Evolutionary conservation across 2,888 invertebrate genomes (phyloP), one percentile per base, ranked within the genome.

Genomic region (Sipha maydis): DNA sequence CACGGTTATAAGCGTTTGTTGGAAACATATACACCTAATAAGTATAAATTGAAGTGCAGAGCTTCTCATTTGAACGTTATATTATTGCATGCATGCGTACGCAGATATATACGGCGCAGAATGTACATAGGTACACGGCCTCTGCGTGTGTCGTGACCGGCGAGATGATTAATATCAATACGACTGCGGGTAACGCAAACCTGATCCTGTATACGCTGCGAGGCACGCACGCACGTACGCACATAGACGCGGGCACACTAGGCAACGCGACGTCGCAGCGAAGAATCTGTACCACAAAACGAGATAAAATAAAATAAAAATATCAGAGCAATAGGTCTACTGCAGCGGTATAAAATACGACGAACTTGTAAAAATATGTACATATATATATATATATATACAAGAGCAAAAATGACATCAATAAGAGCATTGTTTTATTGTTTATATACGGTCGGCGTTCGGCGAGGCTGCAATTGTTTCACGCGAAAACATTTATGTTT

Each of bases 121-220:
- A 2, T 61, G 25, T 61, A 25, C 3, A 25, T 61, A 61, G 61
- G 61, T 61, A 61, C 61, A n/a, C 28, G 69, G 69, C 69, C 61
- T 61, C 61, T 7, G 61, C 69, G 69, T n/a, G 38, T 61, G 83
- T 83, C 83, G 83, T 83, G 83, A 83, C 83, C 71, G 71, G 8
- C 54, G 71, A 83, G 71, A 83, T 48, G 83, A 83, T 83, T 83
- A 83, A 83, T 83, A 83, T 83, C 83, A 71, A 71, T 69, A 48
- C 25, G 48, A 41, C 80, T 69, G 69, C 69, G 69, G 69, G 69
- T 69, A 69, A 69, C 54, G 54, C 83, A 73, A 83, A 83, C 83
- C 83, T 83, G 83, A 83, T 73, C 61, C 25, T 31, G 83, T 61
- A 61, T 61, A 61, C 48, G 48, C 48, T 41, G 14, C 48, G 11